phyloP scores from a whole-genome alignment of 2,113 vertebrate genomes.

The Urocitellus parryii region DNA sequence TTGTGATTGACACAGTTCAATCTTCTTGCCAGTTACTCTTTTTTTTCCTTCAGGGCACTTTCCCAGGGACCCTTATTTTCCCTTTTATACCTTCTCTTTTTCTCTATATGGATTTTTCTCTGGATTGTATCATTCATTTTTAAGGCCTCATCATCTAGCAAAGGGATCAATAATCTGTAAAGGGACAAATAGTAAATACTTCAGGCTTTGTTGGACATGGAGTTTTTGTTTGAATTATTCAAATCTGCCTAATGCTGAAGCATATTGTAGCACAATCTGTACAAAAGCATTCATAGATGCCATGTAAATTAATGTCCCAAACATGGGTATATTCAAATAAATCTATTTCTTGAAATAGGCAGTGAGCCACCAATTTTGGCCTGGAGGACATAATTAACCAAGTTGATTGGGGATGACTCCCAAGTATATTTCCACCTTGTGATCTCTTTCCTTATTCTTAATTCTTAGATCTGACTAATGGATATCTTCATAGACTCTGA shows the following conservation, averaged over 20 bases:
- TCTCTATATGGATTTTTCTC: neutral
- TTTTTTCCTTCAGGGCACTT: neutral
- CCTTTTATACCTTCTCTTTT: neutral
- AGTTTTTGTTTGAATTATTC: neutral
- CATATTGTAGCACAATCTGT: neutral
- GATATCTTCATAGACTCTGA: neutral
- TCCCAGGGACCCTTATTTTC: neutral
- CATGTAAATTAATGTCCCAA: neutral
- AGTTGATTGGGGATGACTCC: neutral
- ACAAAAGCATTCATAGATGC: neutral
- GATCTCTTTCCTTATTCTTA: neutral
- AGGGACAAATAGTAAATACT: neutral
- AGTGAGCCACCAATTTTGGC: neutral
- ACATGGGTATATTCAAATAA: neutral
- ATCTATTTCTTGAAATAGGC: neutral
- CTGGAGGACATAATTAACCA: neutral
- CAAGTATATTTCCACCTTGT: neutral
- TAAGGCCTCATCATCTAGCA: neutral
- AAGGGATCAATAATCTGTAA: neutral
- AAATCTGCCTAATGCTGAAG: neutral
- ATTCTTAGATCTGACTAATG: neutral
- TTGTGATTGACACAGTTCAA: neutral
- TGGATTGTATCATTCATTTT: neutral
- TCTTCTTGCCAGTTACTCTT: neutral
- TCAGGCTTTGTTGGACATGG: neutral